These are phyloP conservation scores for Dascillus cervinus DNA, from an alignment of 2,888 invertebrate species.

Conservation along the genomic window DNA sequence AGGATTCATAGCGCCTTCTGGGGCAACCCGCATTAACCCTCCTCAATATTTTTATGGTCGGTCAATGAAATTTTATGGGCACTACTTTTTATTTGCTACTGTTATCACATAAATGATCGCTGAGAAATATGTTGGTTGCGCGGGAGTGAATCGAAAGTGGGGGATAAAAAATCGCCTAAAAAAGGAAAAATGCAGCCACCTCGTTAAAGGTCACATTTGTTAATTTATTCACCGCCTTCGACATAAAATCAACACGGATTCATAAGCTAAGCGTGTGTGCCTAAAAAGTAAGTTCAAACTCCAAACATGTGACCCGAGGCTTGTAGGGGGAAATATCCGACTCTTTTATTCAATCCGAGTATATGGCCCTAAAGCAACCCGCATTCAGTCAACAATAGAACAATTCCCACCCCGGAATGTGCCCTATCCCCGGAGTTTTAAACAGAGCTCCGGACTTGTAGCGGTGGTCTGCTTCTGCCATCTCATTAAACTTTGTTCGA, in stretches of 20 bases:
- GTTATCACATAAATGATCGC: conserved; percentile 24
- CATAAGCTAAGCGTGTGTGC: conserved; percentile 13
- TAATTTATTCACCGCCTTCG: conserved; percentile 6
- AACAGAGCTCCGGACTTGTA: conserved; percentile 14
- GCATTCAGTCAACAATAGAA: conserved; percentile 25
- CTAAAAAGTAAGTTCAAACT: conserved; percentile 19
- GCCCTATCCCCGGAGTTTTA: conserved; percentile 16
- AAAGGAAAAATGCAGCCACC: no score
- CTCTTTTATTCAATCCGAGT: conserved; percentile 23
- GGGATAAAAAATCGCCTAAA: no score
- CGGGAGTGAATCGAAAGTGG: no score
- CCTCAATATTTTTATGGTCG: conserved; percentile 24
- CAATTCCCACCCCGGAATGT: conserved; percentile 22
- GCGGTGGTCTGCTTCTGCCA: conserved; percentile 27
- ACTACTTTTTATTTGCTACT: conserved; percentile 21
- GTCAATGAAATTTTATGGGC: conserved; percentile 26
- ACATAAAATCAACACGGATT: conserved; percentile 13
- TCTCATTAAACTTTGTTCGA: conserved; percentile 33
- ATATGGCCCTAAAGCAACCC: conserved; percentile 24
- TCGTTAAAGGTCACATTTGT: no score
- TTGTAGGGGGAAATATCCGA: conserved; percentile 19
- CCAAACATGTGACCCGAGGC: conserved; percentile 22
- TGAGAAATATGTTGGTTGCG: no score
- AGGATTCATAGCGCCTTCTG: conserved; percentile 16
- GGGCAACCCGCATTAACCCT: conserved; percentile 15